These are phyloP conservation scores for Sminthurides aquaticus DNA, from an alignment of 2,888 invertebrate species.

Conservation along the genomic window DNA sequence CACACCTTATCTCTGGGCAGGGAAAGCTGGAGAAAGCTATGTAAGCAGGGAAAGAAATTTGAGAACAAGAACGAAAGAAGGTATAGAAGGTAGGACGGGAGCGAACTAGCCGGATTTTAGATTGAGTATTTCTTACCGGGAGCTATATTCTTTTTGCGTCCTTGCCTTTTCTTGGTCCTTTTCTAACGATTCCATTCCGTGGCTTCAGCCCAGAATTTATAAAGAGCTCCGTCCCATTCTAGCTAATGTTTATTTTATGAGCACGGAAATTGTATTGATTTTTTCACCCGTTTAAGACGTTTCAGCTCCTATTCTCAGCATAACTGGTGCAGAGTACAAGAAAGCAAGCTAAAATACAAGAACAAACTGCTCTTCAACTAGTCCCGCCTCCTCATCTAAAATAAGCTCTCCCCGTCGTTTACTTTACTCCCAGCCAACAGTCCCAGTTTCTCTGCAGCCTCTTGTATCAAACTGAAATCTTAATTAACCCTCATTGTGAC, in stretches of 20 bases:
- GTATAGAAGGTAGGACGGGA: no score
- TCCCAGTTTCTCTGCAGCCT: no score
- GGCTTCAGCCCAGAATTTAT: background rate
- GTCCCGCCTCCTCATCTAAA: background rate
- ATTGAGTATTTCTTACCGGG: background rate
- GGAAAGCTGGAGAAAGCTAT: no score
- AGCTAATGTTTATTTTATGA: constrained; percentile 19
- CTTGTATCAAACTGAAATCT: background rate
- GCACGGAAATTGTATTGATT: constrained; percentile 19
- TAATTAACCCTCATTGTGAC: background rate
- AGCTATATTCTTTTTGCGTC: background rate
- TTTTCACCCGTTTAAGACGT: constrained; percentile 5
- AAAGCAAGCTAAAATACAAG: background rate
- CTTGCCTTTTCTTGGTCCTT: background rate
- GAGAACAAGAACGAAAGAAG: no score
- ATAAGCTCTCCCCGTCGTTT: no score
- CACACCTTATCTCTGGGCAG: no score
- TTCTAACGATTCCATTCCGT: background rate
- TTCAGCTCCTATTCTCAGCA: no score
- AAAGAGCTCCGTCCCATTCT: constrained; percentile 11
- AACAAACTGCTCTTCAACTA: background rate
- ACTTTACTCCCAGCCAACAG: no score
- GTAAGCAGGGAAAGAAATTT: no score
- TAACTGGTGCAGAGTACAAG: background rate
- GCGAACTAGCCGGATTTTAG: no score